Base-by-base conservation (phyloP, 2,888 invertebrate species). In the Neelides folsomi region DNA sequence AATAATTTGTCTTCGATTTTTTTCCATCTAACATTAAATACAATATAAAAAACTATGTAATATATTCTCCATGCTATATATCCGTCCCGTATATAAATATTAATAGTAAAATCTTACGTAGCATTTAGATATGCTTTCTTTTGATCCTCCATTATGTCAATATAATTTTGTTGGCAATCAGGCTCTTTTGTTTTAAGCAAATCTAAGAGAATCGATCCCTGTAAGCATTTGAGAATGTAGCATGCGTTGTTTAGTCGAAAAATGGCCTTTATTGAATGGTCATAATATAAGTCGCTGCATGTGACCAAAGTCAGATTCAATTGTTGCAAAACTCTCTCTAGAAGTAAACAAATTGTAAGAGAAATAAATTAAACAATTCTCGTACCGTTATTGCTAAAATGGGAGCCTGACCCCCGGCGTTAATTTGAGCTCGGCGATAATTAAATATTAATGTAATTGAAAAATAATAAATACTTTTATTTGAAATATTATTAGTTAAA, bases 241-340 rank as follows among this genome's bases (percentile, higher is more conserved):
- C 93, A 83, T 61, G 87, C 89, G 70, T 97, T 97, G 71, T 97
- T 97, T 41, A 95, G 74, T 55, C 92, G 79, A 68, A 95, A 95
- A 49, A 94, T 79, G 7, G 90, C 85, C 65, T 86, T 83, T 13
- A 94, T 76, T 3, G 87, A 87, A 41, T 76, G 73, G 68, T 94
- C 94, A 38, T 80, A 81, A 68, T 95, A 95, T 55, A 86, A 82
- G 66, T 94, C 92, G 69, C 90, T 88, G 73, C 92, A 89, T 69
- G 81, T 90, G 55, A 87, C 79, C 35, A 95, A 76, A 8, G 90
- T 87, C 62, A 89, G 76, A 68, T 92, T 93, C 50, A 95, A 73
- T 64, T 93, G 89, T 6, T 89, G 87, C 56, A 95, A 71, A 18
- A 90, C 87, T 73, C 87, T 86, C 66, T 86, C 88, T 88, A 69